phyloP scores from a whole-genome alignment of 2,113 vertebrate species.

The Tauraco erythrolophus region DNA sequence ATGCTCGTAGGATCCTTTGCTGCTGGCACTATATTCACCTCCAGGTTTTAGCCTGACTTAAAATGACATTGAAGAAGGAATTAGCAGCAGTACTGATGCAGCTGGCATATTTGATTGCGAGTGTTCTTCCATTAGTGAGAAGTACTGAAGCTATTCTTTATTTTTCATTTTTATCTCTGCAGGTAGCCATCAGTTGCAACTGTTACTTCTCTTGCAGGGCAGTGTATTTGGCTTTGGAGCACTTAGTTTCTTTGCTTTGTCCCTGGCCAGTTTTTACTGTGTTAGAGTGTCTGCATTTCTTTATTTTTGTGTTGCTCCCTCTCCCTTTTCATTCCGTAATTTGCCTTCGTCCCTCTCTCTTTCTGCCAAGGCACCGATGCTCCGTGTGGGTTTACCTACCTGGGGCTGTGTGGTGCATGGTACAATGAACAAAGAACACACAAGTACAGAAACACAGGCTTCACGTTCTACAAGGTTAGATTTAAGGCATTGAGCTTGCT shows the following conservation, averaged over 20 bases:
- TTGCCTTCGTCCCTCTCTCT: neutral
- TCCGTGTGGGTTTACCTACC: neutral
- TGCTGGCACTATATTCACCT: neutral
- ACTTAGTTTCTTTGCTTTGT: neutral
- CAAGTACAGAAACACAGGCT: neutral
- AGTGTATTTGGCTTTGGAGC: neutral
- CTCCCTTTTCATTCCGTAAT: neutral
- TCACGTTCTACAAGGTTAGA: neutral
- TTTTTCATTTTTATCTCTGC: conserved; percentile 1
- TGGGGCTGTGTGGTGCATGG: accelerated
- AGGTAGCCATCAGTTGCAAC: neutral
- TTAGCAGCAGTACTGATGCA: neutral
- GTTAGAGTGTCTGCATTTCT: neutral
- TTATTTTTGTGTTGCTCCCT: neutral
- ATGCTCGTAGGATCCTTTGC: neutral
- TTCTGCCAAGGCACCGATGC: neutral
- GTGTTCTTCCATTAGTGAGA: neutral
- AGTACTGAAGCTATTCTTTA: neutral
- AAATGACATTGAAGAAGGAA: conserved; percentile 24
- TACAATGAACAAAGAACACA: neutral
- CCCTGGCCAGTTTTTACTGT: neutral
- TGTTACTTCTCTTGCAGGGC: neutral
- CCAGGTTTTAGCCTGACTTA: neutral
- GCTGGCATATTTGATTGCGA: neutral
- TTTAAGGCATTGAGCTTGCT: neutral